Percentiles rank a stretch among this genome's conserved stretches.
These are phyloP conservation scores for Ptilorrhoa leucosticta DNA, from an alignment of 2,113 vertebrate genomes.

Conservation along the genomic window DNA sequence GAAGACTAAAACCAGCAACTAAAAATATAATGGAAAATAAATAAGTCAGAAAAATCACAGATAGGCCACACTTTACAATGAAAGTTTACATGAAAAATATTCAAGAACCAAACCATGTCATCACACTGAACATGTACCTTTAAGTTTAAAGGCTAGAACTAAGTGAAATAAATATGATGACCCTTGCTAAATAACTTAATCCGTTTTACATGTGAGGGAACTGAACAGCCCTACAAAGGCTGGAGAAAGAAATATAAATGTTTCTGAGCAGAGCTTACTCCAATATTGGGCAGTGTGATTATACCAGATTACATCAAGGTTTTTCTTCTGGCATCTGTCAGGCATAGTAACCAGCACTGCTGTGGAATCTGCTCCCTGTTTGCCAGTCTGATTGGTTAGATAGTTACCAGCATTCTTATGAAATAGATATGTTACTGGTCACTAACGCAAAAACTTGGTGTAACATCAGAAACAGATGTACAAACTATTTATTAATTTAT, in stretches of 20 bases:
- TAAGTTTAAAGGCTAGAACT: background rate
- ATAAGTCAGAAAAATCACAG: background rate
- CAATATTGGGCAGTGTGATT: background rate
- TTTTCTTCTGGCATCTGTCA: conserved; percentile 56
- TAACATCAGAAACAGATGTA: background rate
- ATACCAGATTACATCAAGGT: conserved; percentile 38
- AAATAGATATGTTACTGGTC: background rate
- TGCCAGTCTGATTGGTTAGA: background rate
- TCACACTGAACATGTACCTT: background rate
- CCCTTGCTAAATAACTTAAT: background rate
- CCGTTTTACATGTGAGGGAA: background rate
- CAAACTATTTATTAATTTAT: background rate
- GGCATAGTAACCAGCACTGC: conserved; percentile 17
- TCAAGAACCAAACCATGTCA: background rate
- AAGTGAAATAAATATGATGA: background rate
- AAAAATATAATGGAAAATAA: background rate
- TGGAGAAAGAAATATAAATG: background rate
- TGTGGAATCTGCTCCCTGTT: background rate
- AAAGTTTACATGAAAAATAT: background rate
- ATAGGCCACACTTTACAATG: background rate
- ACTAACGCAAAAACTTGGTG: background rate
- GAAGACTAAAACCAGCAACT: background rate
- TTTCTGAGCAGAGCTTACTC: background rate
- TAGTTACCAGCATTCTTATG: background rate
- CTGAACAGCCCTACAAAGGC: background rate